phyloP scores from a whole-genome alignment of 2,888 invertebrate genomes.

The Hyalella azteca region DNA sequence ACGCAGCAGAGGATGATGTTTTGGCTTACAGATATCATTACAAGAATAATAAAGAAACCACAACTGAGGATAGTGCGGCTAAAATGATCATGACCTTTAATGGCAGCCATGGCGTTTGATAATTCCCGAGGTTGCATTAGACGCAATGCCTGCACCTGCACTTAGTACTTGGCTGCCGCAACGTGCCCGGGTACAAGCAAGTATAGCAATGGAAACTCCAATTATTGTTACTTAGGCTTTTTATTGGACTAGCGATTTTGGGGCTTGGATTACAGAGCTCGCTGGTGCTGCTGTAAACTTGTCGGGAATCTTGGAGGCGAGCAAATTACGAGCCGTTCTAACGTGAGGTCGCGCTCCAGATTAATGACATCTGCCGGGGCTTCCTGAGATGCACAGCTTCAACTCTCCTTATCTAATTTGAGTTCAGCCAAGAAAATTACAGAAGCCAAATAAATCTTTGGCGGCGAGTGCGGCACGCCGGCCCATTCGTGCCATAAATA shows the following conservation, averaged over 20 bases:
- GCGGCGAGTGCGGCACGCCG: not conserved
- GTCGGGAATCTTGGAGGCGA: slow-evolving; percentile 11
- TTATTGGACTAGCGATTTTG: not conserved
- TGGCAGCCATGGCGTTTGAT: too few relatives aligned
- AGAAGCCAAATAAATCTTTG: not conserved
- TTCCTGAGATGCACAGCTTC: not conserved
- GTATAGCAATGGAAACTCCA: not conserved
- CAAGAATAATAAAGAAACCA: too few relatives aligned
- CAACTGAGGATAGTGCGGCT: too few relatives aligned
- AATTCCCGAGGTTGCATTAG: slow-evolving; percentile 9
- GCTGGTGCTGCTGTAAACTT: slow-evolving; percentile 28
- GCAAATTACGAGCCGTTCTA: slow-evolving; percentile 8
- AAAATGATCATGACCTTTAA: too few relatives aligned
- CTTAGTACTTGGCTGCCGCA: too few relatives aligned
- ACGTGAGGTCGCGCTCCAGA: not conserved
- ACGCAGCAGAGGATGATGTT: too few relatives aligned
- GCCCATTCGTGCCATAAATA: not conserved
- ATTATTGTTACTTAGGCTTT: not conserved
- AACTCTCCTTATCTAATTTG: slow-evolving; percentile 17
- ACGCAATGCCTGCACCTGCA: not conserved
- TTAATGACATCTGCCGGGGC: slow-evolving; percentile 5
- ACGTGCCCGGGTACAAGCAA: not conserved
- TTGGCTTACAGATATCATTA: too few relatives aligned
- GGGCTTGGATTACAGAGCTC: slow-evolving; percentile 10
- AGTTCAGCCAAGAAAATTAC: not conserved